phyloP scores from a whole-genome alignment of 1,140 invertebrate genomes.

The Hermetia illucens region DNA sequence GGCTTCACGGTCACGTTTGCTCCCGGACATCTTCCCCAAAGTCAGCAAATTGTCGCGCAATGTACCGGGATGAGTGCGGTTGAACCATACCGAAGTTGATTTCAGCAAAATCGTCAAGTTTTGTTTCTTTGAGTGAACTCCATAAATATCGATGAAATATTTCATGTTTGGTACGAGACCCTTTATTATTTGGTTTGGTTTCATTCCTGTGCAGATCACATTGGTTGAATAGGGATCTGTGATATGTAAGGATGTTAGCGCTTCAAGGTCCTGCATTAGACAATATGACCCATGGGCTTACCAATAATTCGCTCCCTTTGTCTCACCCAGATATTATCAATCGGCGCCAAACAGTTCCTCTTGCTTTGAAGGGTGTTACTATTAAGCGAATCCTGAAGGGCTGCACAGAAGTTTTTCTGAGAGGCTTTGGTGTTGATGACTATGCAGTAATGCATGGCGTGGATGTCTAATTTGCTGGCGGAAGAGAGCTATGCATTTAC shows the following conservation, averaged over 20 bases:
- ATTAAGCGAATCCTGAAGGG: too few species aligned
- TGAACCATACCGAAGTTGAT: slow-evolving; percentile 18
- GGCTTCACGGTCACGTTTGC: slow-evolving; percentile 21
- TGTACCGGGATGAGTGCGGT: slow-evolving; percentile 18
- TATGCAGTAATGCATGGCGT: slow-evolving; percentile 27
- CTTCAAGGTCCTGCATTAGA: too few species aligned
- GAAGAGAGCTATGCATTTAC: background rate
- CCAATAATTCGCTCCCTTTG: slow-evolving; percentile 17
- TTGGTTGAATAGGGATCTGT: too few species aligned
- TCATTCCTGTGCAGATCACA: slow-evolving; percentile 22
- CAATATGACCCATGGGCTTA: too few species aligned
- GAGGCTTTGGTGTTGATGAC: slow-evolving; percentile 13
- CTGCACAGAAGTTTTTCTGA: slow-evolving; percentile 20
- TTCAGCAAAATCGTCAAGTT: slow-evolving; percentile 22
- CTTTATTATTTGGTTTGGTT: slow-evolving; percentile 18
- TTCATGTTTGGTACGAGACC: slow-evolving; percentile 16
- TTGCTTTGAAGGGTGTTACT: too few species aligned
- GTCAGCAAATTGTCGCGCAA: slow-evolving; percentile 15
- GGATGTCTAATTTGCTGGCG: slow-evolving; percentile 20
- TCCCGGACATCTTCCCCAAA: slow-evolving; percentile 19
- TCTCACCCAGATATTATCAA: too few species aligned
- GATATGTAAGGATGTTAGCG: too few species aligned
- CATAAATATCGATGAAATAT: slow-evolving; percentile 24
- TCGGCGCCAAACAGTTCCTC: too few species aligned
- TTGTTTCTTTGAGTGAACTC: slow-evolving; percentile 19